A percentile compares a stretch with the other conserved stretches of the same genome.
phyloP scores from a whole-genome alignment of 2,797 vertebrate species.

The Neosilurus hyrtlii region DNA sequence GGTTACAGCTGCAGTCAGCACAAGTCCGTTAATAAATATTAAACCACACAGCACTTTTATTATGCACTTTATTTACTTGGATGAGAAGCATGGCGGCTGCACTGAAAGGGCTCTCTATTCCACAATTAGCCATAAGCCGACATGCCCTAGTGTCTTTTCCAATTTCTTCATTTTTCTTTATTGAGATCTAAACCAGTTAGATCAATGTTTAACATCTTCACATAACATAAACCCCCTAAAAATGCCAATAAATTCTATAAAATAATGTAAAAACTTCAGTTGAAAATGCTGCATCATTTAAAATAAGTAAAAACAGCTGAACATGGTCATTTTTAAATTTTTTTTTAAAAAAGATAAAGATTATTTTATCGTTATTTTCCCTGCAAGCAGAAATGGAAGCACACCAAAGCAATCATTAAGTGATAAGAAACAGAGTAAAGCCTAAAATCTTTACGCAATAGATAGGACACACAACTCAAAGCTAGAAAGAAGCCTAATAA shows the following conservation, averaged over 20 bases:
- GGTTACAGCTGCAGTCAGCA: slow-evolving; percentile 15
- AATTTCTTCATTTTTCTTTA: not conserved
- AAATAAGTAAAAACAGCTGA: not conserved
- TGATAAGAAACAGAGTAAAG: not conserved
- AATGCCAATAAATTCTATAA: not conserved
- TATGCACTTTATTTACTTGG: slow-evolving; percentile 24
- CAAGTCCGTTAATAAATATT: slow-evolving; percentile 13
- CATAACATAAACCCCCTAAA: not conserved
- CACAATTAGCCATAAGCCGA: not conserved
- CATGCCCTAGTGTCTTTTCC: not conserved
- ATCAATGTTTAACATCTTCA: not conserved
- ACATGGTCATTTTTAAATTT: not conserved
- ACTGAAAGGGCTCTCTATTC: slow-evolving; percentile 16
- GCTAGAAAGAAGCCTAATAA: not conserved
- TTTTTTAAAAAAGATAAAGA: not conserved
- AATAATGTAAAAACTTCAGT: not conserved
- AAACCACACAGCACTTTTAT: slow-evolving; percentile 23
- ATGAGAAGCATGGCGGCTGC: not conserved
- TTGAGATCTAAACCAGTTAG: not conserved
- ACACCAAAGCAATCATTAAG: not conserved
- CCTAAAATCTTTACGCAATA: not conserved
- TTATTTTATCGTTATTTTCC: not conserved
- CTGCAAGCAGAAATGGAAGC: not conserved
- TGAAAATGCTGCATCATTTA: not conserved
- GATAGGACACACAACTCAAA: not conserved